phyloP scores from a whole-genome alignment of 2,113 vertebrate genomes.

The Alligator sinensis region DNA sequence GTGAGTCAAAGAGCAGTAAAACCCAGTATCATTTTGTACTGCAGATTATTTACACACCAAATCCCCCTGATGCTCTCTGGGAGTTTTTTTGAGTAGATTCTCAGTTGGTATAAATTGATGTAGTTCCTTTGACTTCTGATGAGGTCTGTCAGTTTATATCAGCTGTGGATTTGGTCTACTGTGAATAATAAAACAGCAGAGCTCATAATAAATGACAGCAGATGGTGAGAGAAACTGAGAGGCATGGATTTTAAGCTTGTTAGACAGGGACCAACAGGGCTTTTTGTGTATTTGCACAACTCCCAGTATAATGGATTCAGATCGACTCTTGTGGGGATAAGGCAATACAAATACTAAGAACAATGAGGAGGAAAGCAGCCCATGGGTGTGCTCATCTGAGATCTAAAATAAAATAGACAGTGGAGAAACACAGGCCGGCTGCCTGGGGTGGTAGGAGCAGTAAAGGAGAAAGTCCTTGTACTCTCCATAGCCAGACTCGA shows the following conservation, averaged over 20 bases:
- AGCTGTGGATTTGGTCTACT: not conserved
- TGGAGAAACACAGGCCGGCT: not conserved
- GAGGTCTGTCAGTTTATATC: not conserved
- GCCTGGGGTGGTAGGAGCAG: not conserved
- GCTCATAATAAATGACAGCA: rapidly evolving
- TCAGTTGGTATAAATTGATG: not conserved
- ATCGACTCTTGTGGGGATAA: not conserved
- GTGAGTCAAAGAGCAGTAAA: not conserved
- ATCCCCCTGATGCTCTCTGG: not conserved
- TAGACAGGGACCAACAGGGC: not conserved
- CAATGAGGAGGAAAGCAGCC: rapidly evolving
- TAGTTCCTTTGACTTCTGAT: not conserved
- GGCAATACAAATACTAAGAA: not conserved
- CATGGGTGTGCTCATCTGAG: not conserved
- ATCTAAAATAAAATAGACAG: not conserved
- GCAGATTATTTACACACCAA: not conserved
- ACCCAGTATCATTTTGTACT: not conserved
- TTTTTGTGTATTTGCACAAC: not conserved
- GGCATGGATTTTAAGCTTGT: not conserved
- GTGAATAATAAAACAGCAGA: not conserved
- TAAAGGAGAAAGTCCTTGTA: not conserved
- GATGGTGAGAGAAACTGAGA: not conserved
- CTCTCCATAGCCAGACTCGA: not conserved
- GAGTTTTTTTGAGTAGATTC: not conserved
- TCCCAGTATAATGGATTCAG: not conserved